These are phyloP conservation scores for Dasyurus viverrinus DNA, from an alignment of 2,113 vertebrate species.

Conservation along the genomic window DNA sequence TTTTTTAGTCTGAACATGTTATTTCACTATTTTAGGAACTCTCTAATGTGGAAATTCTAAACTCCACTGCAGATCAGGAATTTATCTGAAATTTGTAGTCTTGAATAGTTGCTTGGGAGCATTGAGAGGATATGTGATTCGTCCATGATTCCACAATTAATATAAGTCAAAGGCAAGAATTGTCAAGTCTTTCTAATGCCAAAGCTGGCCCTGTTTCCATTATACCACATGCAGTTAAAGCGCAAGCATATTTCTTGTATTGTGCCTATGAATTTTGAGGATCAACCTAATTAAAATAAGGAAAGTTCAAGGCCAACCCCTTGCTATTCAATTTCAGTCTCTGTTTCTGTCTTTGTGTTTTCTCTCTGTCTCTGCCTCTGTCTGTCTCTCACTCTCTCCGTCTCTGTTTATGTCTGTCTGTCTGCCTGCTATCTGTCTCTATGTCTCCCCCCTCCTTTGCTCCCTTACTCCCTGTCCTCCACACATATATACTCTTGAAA, in stretches of 20 bases:
- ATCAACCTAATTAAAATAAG: neutral
- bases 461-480: too few species aligned
- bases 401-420: too few species aligned
- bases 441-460: too few species aligned
- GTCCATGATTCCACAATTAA: neutral
- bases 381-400: too few species aligned
- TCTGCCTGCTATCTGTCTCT: too few species aligned
- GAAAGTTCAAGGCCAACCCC: neutral
- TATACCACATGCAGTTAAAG: neutral
- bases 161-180: neutral
- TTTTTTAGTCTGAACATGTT: neutral
- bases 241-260: neutral
- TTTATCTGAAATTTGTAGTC: neutral
- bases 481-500: neutral
- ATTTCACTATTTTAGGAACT: neutral
- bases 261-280: neutral
- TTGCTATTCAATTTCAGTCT: neutral
- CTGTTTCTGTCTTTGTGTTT: too few species aligned
- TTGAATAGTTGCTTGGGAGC: neutral
- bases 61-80: neutral
- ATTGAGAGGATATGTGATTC: neutral
- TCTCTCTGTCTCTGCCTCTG: neutral
- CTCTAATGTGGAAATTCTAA: neutral
- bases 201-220: neutral
- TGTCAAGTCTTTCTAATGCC: neutral